Evolutionary conservation across 1,140 invertebrate species (phyloP), one percentile per base, ranked within the genome.

Genomic region (Caerostris darwini): DNA sequence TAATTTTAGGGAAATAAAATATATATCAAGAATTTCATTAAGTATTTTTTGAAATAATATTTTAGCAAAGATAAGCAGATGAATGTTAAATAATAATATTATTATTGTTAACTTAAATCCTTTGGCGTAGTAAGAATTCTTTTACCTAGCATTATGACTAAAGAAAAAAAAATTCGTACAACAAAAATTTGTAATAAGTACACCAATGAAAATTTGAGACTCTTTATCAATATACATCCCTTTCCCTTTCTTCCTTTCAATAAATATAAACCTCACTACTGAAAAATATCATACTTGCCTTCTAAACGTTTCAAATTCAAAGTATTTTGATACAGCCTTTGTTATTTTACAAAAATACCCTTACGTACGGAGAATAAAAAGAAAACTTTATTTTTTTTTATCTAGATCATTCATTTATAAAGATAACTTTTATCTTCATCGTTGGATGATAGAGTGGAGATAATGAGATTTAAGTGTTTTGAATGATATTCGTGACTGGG

Each of bases 401-500:
- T 77, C 50, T 50, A 50, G 71, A 77, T 53, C 8, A 5, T 77
- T 3, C 12, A 14, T 77, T 77, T 77, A 50, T 77, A 53, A 53
- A 77, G 71, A 77, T 71, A 19, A 71, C 14, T 77, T 69, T 77
- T 77, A 77, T 77, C 71, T 12, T 10, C 71, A 64, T 64, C 71
- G 53, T 50, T 7, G 34, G 71, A 77, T 77, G 71, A 77, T 77
- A 53, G 71, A 77, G 34, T 77, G 50, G 71, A 53, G 71, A 77
- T 77, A 77, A 34, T 34, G 56, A 85, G 83, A 14, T 4, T 85
- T 85, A 85, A 85, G 83, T 85, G 83, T 85, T 85, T 57, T 85
- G 53, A 58, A 56, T 10, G 34, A 77, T 34, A 50, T 34, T 61
- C 58, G 67, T 61, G 59, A 90, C 88, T 90, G 34, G 88, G 88